Percentiles rank a stretch among this genome's conserved stretches.
These are phyloP conservation scores for Egretta garzetta DNA, from an alignment of 2,113 vertebrate species.

Conservation along the genomic window DNA sequence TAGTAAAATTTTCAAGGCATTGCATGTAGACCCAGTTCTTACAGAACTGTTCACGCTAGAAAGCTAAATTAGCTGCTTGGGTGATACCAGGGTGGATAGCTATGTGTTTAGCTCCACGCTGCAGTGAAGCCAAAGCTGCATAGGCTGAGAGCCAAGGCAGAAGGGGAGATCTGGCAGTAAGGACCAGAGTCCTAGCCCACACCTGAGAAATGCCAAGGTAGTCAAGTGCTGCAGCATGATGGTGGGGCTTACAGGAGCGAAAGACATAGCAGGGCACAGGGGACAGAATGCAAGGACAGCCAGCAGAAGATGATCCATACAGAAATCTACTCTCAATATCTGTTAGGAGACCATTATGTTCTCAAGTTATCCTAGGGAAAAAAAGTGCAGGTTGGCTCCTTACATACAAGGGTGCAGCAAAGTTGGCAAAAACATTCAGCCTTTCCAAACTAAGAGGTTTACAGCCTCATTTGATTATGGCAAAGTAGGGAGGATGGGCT, in stretches of 20 bases:
- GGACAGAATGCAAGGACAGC: background rate
- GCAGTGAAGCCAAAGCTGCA: background rate
- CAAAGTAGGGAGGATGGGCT: background rate
- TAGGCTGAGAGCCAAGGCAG: background rate
- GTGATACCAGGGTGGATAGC: too few relatives aligned
- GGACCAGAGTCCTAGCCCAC: background rate
- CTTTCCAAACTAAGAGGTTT: background rate
- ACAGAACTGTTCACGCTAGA: background rate
- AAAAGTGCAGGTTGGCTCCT: background rate
- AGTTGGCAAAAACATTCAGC: background rate
- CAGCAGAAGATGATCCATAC: background rate
- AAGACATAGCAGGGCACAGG: background rate
- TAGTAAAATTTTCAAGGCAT: background rate
- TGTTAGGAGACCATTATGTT: background rate
- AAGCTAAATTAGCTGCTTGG: background rate
- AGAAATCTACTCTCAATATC: background rate
- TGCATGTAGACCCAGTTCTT: background rate
- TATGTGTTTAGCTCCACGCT: rapidly evolving
- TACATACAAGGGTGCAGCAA: background rate
- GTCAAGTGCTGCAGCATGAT: background rate
- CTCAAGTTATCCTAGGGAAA: background rate
- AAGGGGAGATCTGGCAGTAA: background rate
- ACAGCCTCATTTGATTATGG: background rate
- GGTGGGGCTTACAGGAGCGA: background rate
- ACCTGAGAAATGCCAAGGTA: background rate